These are phyloP conservation scores for Penaeus indicus DNA, from an alignment of 1,140 invertebrate genomes.

Conservation along the genomic window DNA sequence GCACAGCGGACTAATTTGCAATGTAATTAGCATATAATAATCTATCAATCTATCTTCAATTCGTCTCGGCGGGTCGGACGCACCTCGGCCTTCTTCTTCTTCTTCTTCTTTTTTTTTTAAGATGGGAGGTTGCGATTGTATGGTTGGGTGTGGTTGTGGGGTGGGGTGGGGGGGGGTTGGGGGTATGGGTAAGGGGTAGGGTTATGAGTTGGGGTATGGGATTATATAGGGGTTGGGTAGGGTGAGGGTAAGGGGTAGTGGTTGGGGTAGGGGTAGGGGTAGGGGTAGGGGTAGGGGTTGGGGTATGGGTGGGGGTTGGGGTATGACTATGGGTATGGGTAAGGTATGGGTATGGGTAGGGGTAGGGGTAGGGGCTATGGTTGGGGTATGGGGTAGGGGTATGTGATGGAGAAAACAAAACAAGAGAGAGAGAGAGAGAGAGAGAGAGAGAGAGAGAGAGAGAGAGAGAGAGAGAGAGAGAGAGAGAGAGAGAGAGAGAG, in stretches of 20 bases:
- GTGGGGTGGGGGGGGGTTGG: too few relatives aligned
- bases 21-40: too few relatives aligned
- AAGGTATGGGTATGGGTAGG: neutral
- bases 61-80: too few relatives aligned
- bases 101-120: neutral
- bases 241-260: neutral
- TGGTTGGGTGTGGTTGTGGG: neutral
- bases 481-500: slow-evolving; percentile 9
- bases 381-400: neutral
- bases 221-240: neutral
- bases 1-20: too few relatives aligned
- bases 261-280: neutral
- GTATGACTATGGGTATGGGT: neutral
- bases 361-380: neutral
- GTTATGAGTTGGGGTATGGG: neutral
- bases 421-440: slow-evolving; percentile 5
- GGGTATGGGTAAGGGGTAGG: neutral
- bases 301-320: neutral
- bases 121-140: neutral
- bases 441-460: neutral
- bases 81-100: neutral
- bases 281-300: neutral
- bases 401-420: neutral
- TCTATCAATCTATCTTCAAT: too few relatives aligned
- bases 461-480: slow-evolving; percentile 28